Base-by-base conservation (phyloP, 2,888 invertebrate species). In the Dimorphilus gyrociliatus region DNA sequence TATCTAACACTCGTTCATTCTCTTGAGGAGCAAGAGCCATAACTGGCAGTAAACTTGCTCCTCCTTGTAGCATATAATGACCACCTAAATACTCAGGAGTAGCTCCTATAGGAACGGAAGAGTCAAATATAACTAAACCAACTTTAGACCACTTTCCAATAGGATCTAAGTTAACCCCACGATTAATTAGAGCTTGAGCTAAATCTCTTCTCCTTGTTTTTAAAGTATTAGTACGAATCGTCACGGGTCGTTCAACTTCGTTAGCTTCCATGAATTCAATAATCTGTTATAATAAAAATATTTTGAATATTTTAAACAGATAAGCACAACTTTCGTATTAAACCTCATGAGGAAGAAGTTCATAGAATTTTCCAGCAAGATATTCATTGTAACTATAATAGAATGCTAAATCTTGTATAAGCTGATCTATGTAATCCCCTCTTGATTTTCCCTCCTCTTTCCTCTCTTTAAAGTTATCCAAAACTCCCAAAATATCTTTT, bases 71-170 rank as follows among this genome's bases (percentile, higher is more conserved):
- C 57, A 92, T 84, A 54, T 97, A 97, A 60, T 97, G 88, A 0
- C 97, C 94, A 26, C 90, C 90, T 40, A 99, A 69, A 67, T 97
- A 99, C 66, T 99, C 97, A 0, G 97, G 94, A 0, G 97, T 97
- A 2, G 97, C 97, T 39, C 69, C 67, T 65, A 97, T 69, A 0
- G 94, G 92, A 1, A 97, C 90, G 52, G 86, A 82, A 0, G 92
- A 79, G 43, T 81, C 86, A 60, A 86, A 99, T 6, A 99, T 73
- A 2, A 97, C 88, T 19, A 99, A 69, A 8, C 97, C 97, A 14
- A 92, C 84, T 68, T 90, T 94, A 27, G 88, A 85, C 97, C 97
- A 99, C 61, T 90, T 85, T 4, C 90, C 94, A 33, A 97, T 73
- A 1, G 94, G 92, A 66, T 99, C 94, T 40, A 99, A 71, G 69